Evolutionary conservation across 2,797 vertebrate genomes (phyloP).

Genomic region (Schizopygopsis pylzovi): DNA sequence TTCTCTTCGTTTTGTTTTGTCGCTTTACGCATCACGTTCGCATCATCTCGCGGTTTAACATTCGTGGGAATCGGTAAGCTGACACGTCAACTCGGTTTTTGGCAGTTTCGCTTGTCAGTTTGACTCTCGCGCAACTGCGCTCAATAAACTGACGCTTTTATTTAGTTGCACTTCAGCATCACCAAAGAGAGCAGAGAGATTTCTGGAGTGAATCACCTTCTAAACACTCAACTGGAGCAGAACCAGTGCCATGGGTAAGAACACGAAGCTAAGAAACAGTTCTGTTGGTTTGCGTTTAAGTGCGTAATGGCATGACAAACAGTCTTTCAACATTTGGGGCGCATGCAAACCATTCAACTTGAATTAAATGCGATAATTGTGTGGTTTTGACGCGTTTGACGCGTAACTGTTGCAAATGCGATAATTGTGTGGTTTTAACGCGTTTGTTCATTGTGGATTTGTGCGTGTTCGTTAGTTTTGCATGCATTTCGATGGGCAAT

Average conservation of each 20-base stretch:
- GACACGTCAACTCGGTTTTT: not conserved
- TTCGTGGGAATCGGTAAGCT: conserved; percentile 2
- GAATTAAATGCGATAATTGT: conserved; percentile 4
- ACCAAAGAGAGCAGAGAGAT: conserved; percentile 29
- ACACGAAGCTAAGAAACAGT: not conserved
- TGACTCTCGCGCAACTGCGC: conserved; percentile 15
- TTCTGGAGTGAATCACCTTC: conserved; percentile 11
- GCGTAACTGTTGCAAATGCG: not conserved
- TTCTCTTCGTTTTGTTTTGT: conserved; percentile 17
- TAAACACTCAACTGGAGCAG: conserved; percentile 30
- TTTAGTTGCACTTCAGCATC: conserved; percentile 30
- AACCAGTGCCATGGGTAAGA: conserved; percentile 54
- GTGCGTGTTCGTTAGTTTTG: conserved; percentile 2
- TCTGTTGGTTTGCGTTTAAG: conserved; percentile 4
- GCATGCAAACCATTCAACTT: conserved; percentile 7
- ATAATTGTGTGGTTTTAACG: conserved; percentile 15
- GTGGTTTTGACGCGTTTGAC: conserved; percentile 12
- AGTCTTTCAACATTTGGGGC: not conserved
- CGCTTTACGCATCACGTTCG: not conserved
- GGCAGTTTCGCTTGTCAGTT: conserved; percentile 15
- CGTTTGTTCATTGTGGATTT: conserved; percentile 1
- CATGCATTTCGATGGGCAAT: conserved; percentile 8
- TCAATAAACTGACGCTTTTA: conserved; percentile 35
- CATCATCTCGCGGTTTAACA: not conserved
- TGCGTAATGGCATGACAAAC: conserved; percentile 32